Evolutionary conservation across 2,113 vertebrate genomes (phyloP), one percentile per base, ranked within the genome.

Genomic region (Dermatemys mawii): DNA sequence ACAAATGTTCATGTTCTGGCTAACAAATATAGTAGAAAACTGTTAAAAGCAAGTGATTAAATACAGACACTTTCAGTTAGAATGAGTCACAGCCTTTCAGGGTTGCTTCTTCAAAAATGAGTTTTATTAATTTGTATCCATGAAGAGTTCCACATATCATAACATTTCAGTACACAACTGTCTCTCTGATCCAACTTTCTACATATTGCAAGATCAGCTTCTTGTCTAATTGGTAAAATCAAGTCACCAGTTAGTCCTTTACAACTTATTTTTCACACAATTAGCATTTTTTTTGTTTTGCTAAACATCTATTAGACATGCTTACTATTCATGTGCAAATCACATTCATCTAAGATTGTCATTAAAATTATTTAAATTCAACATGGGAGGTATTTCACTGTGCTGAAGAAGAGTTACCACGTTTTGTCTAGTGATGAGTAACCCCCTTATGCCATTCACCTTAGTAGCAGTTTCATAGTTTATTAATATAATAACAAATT

Each of bases 81-180:
- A 55, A 84, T 87, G 90, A 95, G 48, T 93, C 89, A 96, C 4
- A 87, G 44, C 12, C n/a, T 91, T 48, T 92, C 93, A 93, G 84
- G 82, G 92, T 91, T 93, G 38, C 84, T 96, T 88, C 86, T 91
- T 93, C 91, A 89, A 90, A 96, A 87, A 48, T 5, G 26, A 21
- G 38, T 93, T 95, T 97, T 73, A 91, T 85, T 91, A 94, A 96
- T 83, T 80, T 93, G 94, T 88, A 94, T 95, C 91, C 95, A 89
- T 63, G 88, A 93, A 90, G 49, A 89, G 89, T 89, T 86, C 95
- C 95, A 51, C 38, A 75, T 44, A 41, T 35, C 60, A 32, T 46
- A 95, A 92, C 49, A 84, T 88, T 19, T 51, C 79, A 97, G 73
- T 67, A n/a, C 60, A 91, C 91, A 94, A 93, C 92, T 96, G 93